phyloP scores from a whole-genome alignment of 64 coral and sea anemone genomes.

The Porites lutea region DNA sequence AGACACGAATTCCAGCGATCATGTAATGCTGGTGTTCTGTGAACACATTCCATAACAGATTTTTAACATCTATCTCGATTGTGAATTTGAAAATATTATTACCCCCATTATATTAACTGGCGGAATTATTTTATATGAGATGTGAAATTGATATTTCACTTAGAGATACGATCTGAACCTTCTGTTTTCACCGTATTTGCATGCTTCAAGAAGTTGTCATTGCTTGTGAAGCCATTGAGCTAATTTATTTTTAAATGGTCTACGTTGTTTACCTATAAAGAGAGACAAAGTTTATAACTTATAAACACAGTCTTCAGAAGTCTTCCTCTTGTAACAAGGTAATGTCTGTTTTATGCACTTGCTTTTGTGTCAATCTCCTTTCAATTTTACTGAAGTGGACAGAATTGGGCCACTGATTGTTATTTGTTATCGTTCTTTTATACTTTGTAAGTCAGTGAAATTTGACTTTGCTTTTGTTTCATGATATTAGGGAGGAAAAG shows the following conservation, averaged over 20 bases:
- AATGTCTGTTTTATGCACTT: not conserved
- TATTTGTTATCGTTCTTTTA: not conserved
- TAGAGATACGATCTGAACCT: too few relatives aligned
- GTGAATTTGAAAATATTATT: not conserved
- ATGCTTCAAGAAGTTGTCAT: not conserved
- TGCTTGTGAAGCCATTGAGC: not conserved
- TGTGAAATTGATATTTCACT: not conserved
- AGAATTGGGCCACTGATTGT: not conserved
- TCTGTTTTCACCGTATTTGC: too few relatives aligned
- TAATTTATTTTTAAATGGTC: slow-evolving; percentile 1
- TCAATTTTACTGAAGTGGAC: not conserved
- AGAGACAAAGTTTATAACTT: too few relatives aligned
- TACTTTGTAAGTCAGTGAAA: not conserved
- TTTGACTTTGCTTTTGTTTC: not conserved
- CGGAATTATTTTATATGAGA: not conserved
- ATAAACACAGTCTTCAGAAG: not conserved
- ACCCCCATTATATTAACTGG: not conserved
- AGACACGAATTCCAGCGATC: slow-evolving; percentile 31
- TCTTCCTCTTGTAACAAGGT: not conserved
- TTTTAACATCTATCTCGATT: not conserved
- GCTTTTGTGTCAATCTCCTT: too few relatives aligned
- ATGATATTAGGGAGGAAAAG: not conserved
- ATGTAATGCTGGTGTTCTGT: slow-evolving; percentile 27
- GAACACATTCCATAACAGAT: not conserved
- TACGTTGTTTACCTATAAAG: not conserved